Evolutionary conservation across 2,888 invertebrate genomes (phyloP).

Genomic region (Folsomia candida): DNA sequence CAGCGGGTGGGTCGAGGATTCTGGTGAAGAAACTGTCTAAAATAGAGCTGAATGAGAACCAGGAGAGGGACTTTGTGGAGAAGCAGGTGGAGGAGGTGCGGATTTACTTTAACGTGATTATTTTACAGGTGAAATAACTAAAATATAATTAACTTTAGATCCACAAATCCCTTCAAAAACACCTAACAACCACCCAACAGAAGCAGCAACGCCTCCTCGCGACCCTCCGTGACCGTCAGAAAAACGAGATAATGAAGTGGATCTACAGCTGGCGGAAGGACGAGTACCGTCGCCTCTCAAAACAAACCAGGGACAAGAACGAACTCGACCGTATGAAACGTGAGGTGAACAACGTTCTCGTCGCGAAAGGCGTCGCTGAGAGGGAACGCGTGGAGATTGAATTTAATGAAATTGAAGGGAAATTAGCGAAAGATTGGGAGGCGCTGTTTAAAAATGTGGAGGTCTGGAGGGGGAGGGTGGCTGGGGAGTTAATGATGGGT

Average conservation of each 20-base stretch:
- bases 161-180: too few relatives aligned
- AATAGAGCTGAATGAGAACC: conserved; percentile 70
- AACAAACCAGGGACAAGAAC: conserved; percentile 82
- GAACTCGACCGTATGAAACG: conserved; percentile 82
- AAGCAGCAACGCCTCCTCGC: conserved; percentile 74
- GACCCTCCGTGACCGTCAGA: conserved; percentile 68
- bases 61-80: too few relatives aligned
- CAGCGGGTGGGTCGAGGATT: conserved; percentile 48
- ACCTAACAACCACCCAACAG: too few relatives aligned
- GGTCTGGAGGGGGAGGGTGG: conserved; percentile 60
- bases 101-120: too few relatives aligned
- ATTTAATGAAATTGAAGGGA: conserved; percentile 60
- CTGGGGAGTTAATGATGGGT: too few relatives aligned
- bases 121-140: too few relatives aligned
- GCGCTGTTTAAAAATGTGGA: conserved; percentile 68
- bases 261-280: conserved; percentile 79
- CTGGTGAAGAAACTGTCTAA: conserved; percentile 73
- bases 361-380: conserved; percentile 86
- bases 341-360: conserved; percentile 76
- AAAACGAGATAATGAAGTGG: conserved; percentile 72
- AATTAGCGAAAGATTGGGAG: conserved; percentile 75
- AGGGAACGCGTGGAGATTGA: too few relatives aligned
- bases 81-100: too few relatives aligned
- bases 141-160: too few relatives aligned
- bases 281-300: conserved; percentile 81